Conservation (phyloP, 2,113 vertebrate species). For the Channa maculata region DNA sequence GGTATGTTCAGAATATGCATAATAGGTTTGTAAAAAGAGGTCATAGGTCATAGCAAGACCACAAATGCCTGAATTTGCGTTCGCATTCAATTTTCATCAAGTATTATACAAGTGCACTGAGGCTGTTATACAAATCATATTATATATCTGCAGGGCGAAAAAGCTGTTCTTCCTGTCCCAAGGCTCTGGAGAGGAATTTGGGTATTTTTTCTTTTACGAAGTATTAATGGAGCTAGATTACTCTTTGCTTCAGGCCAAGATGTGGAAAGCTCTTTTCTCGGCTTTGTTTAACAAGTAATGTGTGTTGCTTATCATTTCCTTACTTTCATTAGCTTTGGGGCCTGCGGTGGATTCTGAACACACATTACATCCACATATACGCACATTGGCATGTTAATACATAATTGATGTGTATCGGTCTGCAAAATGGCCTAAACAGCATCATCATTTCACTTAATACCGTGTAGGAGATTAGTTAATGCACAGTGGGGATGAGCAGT, state of each 20-base stretch:
- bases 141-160: slow-evolving; percentile 52
- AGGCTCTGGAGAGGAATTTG: slow-evolving; percentile 56
- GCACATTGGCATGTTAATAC: slow-evolving; percentile 10
- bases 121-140: slow-evolving; percentile 50
- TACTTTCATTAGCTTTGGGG: slow-evolving; percentile 65
- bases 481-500: not conserved
- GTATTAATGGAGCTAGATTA: slow-evolving; percentile 66
- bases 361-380: slow-evolving; percentile 12
- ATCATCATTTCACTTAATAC: not conserved
- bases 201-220: slow-evolving; percentile 61
- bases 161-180: slow-evolving; percentile 37
- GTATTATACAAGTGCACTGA: slow-evolving; percentile 26
- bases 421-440: slow-evolving; percentile 2
- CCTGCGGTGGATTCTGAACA: slow-evolving; percentile 36
- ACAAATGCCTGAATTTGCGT: slow-evolving; percentile 14
- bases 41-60: slow-evolving; percentile 10
- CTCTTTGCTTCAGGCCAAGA: slow-evolving; percentile 66
- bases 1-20: too few species aligned
- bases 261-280: slow-evolving; percentile 57
- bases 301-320: slow-evolving; percentile 71
- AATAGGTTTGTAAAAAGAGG: too few species aligned
- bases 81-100: slow-evolving; percentile 15
- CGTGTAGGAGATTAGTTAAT: not conserved
- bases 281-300: slow-evolving; percentile 75
- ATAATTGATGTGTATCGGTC: slow-evolving; percentile 12